Conservation (phyloP, 2,113 vertebrate species). For the Echinops telfairi region DNA sequence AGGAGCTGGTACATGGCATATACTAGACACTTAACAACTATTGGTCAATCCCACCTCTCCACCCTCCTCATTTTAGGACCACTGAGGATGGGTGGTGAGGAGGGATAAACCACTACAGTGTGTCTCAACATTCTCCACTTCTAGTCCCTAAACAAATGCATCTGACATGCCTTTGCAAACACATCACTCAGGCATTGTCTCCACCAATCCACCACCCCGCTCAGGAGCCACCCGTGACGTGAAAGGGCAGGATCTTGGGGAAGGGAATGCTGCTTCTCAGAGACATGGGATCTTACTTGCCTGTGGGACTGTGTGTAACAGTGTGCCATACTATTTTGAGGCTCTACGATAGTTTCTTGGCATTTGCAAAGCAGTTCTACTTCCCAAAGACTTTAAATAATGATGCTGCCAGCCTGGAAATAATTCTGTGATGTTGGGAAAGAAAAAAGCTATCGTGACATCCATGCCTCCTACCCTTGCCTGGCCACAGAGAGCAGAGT, state of each 20-base stretch:
- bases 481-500: background rate
- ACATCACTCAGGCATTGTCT: background rate
- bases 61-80: background rate
- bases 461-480: background rate
- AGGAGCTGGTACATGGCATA: background rate
- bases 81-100: background rate
- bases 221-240: background rate
- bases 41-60: background rate
- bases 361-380: slow-evolving; percentile 55
- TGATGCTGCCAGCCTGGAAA: slow-evolving; percentile 36
- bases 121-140: background rate
- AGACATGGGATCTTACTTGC: background rate
- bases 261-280: slow-evolving; percentile 7
- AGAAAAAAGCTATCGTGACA: background rate
- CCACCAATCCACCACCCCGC: too few relatives aligned
- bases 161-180: background rate
- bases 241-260: background rate
- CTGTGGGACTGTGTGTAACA: slow-evolving; percentile 33
- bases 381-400: slow-evolving; percentile 54
- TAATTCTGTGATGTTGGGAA: slow-evolving; percentile 27
- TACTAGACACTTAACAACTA: background rate
- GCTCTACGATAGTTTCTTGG: slow-evolving; percentile 43
- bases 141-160: background rate
- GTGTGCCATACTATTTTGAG: slow-evolving; percentile 36
- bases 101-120: too few relatives aligned